A percentile compares a stretch with the other conserved stretches of the same genome.
These are phyloP conservation scores for Aphelenchoides bicaudatus DNA, from an alignment of 2,888 invertebrate genomes.

Conservation along the genomic window DNA sequence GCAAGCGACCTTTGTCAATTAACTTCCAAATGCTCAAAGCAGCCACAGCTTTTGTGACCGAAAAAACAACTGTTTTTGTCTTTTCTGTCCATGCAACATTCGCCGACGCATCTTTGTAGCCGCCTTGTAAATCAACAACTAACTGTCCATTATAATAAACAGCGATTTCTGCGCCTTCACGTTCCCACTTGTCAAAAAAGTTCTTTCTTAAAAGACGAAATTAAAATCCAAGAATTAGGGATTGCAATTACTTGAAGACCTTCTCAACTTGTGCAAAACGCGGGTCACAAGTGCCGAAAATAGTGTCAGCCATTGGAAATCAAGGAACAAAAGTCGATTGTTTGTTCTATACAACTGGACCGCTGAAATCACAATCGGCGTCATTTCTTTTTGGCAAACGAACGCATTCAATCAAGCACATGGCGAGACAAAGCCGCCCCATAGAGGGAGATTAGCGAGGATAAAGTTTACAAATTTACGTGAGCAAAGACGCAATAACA, in stretches of 20 bases:
- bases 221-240: background rate
- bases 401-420: no score
- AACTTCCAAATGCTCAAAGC: conserved; percentile 57
- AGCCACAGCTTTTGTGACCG: conserved; percentile 57
- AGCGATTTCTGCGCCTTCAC: conserved; percentile 61
- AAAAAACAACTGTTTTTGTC: conserved; percentile 55
- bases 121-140: conserved; percentile 63
- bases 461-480: no score
- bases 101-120: conserved; percentile 41
- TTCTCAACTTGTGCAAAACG: conserved; percentile 62
- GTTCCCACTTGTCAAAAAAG: conserved; percentile 61
- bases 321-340: no score
- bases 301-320: no score
- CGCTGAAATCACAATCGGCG: no score
- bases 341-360: no score
- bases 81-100: conserved; percentile 42
- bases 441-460: no score
- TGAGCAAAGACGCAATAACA: no score
- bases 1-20: conserved; percentile 61
- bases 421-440: no score
- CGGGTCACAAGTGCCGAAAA: conserved; percentile 38
- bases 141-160: conserved; percentile 62
- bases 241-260: background rate
- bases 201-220: conserved; percentile 47
- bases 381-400: no score